phyloP scores from a whole-genome alignment of 2,888 invertebrate species.

The Bembecia ichneumoniformis region DNA sequence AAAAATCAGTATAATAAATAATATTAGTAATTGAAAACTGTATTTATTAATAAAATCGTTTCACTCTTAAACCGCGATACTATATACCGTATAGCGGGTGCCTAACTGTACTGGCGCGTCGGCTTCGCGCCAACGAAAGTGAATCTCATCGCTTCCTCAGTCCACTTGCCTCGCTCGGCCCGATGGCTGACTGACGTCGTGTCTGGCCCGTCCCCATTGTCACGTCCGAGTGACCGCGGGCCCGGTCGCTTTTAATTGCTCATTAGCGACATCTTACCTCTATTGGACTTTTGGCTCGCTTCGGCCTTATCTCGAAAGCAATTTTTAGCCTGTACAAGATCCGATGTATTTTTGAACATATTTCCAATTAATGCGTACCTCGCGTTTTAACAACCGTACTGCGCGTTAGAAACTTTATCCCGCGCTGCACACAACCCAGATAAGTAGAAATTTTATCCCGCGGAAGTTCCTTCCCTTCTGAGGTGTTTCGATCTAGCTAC shows the following conservation, averaged over 20 bases:
- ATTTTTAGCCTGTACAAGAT: too few species aligned
- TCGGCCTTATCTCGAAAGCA: too few species aligned
- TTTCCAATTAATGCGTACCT: too few species aligned
- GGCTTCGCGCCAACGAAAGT: constrained; percentile 25
- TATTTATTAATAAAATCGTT: not conserved
- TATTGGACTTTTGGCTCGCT: not conserved
- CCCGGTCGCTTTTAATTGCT: not conserved
- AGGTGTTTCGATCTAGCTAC: too few species aligned
- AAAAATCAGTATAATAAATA: too few species aligned
- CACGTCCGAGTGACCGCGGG: constrained; percentile 4
- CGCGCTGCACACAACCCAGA: too few species aligned
- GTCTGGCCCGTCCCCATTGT: constrained; percentile 9
- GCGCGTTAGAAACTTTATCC: too few species aligned
- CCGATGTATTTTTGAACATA: too few species aligned
- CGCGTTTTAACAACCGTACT: too few species aligned
- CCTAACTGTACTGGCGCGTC: constrained; percentile 1
- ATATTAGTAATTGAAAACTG: too few species aligned
- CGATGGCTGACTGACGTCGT: constrained; percentile 1
- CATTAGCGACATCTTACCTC: not conserved
- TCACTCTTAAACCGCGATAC: not conserved
- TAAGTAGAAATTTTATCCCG: too few species aligned
- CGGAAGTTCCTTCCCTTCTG: too few species aligned
- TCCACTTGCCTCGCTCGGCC: constrained; percentile 24
- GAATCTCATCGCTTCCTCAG: constrained; percentile 38
- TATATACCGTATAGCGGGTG: not conserved